Percentiles rank a stretch among this genome's conserved stretches.
phyloP scores from a whole-genome alignment of 2,888 invertebrate species.

The Eledona agricola region DNA sequence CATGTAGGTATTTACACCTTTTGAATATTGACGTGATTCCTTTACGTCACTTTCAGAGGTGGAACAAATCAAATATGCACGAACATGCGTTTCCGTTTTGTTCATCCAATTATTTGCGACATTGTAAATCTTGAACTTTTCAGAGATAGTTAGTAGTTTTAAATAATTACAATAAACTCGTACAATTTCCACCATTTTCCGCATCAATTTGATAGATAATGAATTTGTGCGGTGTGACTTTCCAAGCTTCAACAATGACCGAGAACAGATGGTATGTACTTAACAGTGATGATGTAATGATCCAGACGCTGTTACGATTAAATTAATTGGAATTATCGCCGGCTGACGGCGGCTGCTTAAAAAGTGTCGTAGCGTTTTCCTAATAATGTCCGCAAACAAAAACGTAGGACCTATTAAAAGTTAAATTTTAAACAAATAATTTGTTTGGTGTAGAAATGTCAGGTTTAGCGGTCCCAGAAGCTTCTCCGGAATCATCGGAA shows the following conservation, averaged over 20 bases:
- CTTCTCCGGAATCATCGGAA: constrained; percentile 46
- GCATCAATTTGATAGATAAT: too few relatives aligned
- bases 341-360: constrained; percentile 2
- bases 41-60: too few relatives aligned
- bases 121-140: not conserved
- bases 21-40: constrained; percentile 1
- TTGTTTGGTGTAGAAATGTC: too few relatives aligned
- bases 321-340: constrained; percentile 35
- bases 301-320: constrained; percentile 27
- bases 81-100: constrained; percentile 8
- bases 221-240: too few relatives aligned
- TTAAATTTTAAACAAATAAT: too few relatives aligned
- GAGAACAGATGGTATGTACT: constrained; percentile 27
- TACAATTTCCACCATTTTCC: not conserved
- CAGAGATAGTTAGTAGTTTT: not conserved
- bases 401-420: too few relatives aligned
- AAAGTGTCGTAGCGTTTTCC: too few relatives aligned
- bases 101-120: not conserved
- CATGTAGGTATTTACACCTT: too few relatives aligned
- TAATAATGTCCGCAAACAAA: too few relatives aligned
- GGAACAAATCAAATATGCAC: constrained; percentile 5
- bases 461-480: constrained; percentile 21
- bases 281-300: constrained; percentile 17
- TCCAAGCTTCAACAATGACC: too few relatives aligned
- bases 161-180: not conserved